These are phyloP conservation scores for Zapus hudsonius DNA, from an alignment of 2,113 vertebrate genomes.

Conservation along the genomic window DNA sequence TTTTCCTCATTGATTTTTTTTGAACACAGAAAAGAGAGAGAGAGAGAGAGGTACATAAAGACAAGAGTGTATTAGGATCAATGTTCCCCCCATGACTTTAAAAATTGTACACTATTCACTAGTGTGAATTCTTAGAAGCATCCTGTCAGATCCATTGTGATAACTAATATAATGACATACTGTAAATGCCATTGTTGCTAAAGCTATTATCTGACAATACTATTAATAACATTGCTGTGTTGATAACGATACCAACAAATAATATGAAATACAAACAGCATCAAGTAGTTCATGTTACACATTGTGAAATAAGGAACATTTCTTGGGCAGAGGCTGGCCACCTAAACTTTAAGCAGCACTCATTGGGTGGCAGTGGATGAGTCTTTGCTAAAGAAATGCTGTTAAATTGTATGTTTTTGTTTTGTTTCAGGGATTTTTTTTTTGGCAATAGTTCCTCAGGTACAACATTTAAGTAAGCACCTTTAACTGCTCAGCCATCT, in stretches of 20 bases:
- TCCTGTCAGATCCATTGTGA: conserved; percentile 74
- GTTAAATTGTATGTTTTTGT: too few species aligned
- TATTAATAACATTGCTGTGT: conserved; percentile 79
- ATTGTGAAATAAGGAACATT: conserved; percentile 11
- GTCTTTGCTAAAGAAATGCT: conserved; percentile 40
- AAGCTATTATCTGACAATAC: conserved; percentile 76
- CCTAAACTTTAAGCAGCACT: conserved; percentile 45
- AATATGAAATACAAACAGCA: conserved; percentile 70
- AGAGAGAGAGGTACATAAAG: conserved; percentile 49
- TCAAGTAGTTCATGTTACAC: not conserved
- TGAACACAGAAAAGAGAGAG: conserved; percentile 33
- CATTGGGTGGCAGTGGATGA: conserved; percentile 34
- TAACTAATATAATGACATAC: conserved; percentile 81
- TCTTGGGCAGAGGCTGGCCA: conserved; percentile 42
- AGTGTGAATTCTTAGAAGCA: conserved; percentile 69
- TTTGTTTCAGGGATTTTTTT: conserved; percentile 18
- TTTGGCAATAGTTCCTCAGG: conserved; percentile 32
- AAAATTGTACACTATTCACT: conserved; percentile 74
- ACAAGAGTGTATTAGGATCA: conserved; percentile 56
- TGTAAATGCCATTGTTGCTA: conserved; percentile 76
- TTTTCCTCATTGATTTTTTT: conserved; percentile 44
- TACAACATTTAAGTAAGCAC: not conserved
- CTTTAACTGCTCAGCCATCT: too few species aligned
- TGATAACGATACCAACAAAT: conserved; percentile 77
- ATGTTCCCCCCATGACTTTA: conserved; percentile 71